phyloP scores from a whole-genome alignment of 1,140 invertebrate species.

The Brachionus angularis region DNA sequence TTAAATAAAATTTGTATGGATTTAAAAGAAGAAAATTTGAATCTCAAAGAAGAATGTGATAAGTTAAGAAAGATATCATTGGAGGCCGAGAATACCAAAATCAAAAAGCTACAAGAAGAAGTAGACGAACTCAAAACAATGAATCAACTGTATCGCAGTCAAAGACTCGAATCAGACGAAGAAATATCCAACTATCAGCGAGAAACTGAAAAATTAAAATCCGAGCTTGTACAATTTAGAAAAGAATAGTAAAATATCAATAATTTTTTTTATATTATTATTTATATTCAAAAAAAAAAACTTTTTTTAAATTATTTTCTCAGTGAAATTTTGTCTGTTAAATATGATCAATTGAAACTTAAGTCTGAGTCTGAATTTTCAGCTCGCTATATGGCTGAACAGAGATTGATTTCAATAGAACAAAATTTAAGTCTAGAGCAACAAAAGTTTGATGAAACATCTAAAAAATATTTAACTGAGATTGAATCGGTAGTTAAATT shows the following conservation, averaged over 20 bases:
- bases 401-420: conserved; percentile 3
- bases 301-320: too few relatives aligned
- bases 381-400: conserved; percentile 13
- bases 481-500: conserved; percentile 21
- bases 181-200: conserved; percentile 61
- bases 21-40: conserved; percentile 59
- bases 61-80: conserved; percentile 41
- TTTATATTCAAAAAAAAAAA: too few relatives aligned
- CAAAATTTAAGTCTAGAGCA: conserved; percentile 5
- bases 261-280: neutral
- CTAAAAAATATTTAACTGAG: conserved; percentile 15
- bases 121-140: conserved; percentile 50
- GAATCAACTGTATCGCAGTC: conserved; percentile 39
- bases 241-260: conserved; percentile 1
- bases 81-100: conserved; percentile 45
- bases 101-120: conserved; percentile 61
- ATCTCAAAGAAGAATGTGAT: conserved; percentile 33
- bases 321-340: conserved; percentile 7
- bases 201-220: conserved; percentile 71
- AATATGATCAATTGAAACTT: neutral
- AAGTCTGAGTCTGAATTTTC: conserved; percentile 1
- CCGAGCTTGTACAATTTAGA: neutral
- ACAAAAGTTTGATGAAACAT: conserved; percentile 34
- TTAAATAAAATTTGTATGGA: conserved; percentile 51
- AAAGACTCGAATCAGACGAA: conserved; percentile 45